Base-by-base conservation (phyloP, 37 sponge, comb jelly and placozoan species). In the Oopsacas minuta region DNA sequence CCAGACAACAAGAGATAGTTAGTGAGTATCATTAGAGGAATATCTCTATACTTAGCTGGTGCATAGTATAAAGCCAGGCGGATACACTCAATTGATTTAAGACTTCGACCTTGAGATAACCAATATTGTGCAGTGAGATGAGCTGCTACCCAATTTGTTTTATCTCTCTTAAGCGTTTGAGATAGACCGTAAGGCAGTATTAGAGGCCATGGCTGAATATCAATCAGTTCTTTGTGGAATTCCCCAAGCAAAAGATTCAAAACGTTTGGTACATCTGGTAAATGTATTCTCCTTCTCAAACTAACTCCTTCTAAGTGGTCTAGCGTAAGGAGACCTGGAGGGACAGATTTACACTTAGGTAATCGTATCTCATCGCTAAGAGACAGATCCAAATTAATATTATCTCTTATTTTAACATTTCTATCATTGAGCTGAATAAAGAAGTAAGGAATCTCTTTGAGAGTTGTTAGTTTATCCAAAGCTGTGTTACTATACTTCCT, bases 401-500 rank as follows among this genome's bases (percentile, higher is more conserved):
- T 61, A 25, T 61, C 75, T 34, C 75, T 3, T 10, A 61, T 61
- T 34, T 3, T 10, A n/a, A 61, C 75, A 10, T 61, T 34, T 61
- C 75, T 61, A 5, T 61, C 75, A 61, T 61, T 61, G 32, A 61
- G 75, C 75, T 61, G 75, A 25, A 61, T 34, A 61, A 61, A 61
- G 75, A 61, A 61, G 75, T 25, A 61, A 61, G 75, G 75, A 61
- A 61, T 61, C 30, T 61, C 75, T 61, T 61, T 61, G 17, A 61
- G 75, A 61, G 75, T 34, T 20, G 20, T 61, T 34, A 61, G 30
- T 10, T n/a, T 10, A 5, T 61, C 75, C 7, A 61, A 12, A 3
- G 75, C 75, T 32, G 28, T 20, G 75, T 61, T 61, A 12, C 30
- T n/a, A 5, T 12, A 32, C 30, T 61, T 61, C 75, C 75, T 3